Evolutionary conservation across 37 sponge, comb jelly and placozoan genomes (phyloP).

Genomic region (Aplysina aerophoba): DNA sequence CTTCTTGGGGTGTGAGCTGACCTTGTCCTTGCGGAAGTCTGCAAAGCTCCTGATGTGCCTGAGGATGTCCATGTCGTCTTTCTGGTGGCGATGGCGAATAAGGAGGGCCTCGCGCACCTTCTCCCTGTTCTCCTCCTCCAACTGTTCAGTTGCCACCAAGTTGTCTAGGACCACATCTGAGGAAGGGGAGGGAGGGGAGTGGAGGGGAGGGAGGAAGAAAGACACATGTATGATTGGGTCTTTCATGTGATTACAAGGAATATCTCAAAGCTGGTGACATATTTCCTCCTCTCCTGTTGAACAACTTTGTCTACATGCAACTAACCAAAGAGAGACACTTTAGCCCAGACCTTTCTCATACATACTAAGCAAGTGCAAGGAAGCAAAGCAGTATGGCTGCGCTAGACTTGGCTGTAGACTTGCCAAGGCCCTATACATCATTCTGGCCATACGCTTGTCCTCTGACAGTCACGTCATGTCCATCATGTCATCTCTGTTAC

Average conservation of each 20-base stretch:
- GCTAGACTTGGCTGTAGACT: too few species aligned
- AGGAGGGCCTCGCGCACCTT: conserved; percentile 73
- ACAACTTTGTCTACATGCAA: too few species aligned
- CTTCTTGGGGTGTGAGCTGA: conserved; percentile 6
- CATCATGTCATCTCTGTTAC: too few species aligned
- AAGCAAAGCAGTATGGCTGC: too few species aligned
- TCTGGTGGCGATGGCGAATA: conserved; percentile 73
- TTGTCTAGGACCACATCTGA: conserved; percentile 74
- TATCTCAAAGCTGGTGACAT: too few species aligned
- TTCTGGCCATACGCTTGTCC: too few species aligned
- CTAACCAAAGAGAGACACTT: background rate
- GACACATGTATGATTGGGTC: background rate
- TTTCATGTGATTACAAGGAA: too few species aligned
- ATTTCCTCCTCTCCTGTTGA: too few species aligned
- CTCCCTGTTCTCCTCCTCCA: conserved; percentile 61
- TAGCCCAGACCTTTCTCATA: too few species aligned
- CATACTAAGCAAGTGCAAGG: too few species aligned
- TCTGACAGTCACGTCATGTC: too few species aligned
- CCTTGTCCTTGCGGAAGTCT: background rate
- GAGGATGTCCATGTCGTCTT: conserved; percentile 50
- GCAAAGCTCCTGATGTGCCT: conserved; percentile 36
- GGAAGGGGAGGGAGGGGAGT: background rate
- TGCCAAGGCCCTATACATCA: too few species aligned
- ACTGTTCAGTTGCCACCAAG: conserved; percentile 58
- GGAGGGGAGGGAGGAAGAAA: background rate